Evolutionary conservation across 2,113 vertebrate genomes (phyloP), one percentile per base, ranked within the genome.

Genomic region (Amphiprion ocellaris): DNA sequence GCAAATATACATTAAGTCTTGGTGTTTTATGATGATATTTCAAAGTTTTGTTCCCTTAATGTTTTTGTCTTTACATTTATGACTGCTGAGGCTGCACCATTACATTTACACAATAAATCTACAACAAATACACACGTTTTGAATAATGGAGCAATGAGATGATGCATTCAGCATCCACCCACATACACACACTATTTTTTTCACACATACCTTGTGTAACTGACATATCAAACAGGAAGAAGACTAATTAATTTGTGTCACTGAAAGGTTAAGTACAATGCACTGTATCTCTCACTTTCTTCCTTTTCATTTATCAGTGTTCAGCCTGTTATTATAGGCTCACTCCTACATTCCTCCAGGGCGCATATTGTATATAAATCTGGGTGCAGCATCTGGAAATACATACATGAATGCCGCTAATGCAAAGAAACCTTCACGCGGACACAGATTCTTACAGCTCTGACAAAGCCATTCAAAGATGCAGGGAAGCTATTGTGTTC

Each of bases 401-500:
- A 8, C 16, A 21, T 15, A 59, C 12, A 21, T 52, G 28, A 30
- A 65, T 49, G n/a, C 52, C 17, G 24, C 33, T 54, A 53, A 77
- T 46, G 41, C 37, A 72, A 4, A 56, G 19, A 53, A 47, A 21
- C 68, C 49, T 62, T n/a, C 16, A 62, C 6, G 10, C 10, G 63
- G 55, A 74, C 63, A 28, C 14, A 19, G 19, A 64, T 55, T 74
- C n/a, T 68, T 69, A 71, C 50, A 64, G 24, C 7, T 50, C 12
- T 49, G 11, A 63, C 62, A 86, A 71, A 70, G 47, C 21, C 17
- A 53, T 72, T 47, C 37, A 59, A 37, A 30, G 33, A 71, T 47
- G 24, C 56, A 47, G 12, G 15, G 9, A n/a, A 53, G 37, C 52
- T 53, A 46, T 65, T 79, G 47, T 66, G 41, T 58, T 77, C 39